phyloP scores from a whole-genome alignment of 2,888 invertebrate genomes.

The Hyles lineata region DNA sequence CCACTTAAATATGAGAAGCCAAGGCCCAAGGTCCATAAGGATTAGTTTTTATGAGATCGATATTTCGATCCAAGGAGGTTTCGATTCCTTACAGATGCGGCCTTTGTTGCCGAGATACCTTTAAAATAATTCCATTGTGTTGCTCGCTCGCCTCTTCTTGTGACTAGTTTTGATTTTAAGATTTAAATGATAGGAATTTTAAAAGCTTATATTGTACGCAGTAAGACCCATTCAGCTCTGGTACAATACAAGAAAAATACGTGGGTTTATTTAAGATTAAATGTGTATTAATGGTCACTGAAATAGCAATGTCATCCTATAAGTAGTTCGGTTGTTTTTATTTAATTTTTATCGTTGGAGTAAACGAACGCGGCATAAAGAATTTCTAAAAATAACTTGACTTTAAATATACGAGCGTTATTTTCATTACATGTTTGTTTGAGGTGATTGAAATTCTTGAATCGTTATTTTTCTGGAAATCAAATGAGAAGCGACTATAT shows the following conservation, averaged over 20 bases:
- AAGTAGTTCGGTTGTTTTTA: conserved; percentile 2
- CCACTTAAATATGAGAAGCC: conserved; percentile 5
- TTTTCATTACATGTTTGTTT: background rate
- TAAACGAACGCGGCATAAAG: background rate
- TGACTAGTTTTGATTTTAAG: conserved; percentile 38
- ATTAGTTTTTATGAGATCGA: conserved; percentile 39
- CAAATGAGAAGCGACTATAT: no score
- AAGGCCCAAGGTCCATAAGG: conserved; percentile 13
- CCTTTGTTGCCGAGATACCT: conserved; percentile 51
- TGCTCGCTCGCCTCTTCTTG: conserved; percentile 31
- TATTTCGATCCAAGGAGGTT: conserved; percentile 44
- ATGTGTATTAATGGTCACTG: background rate
- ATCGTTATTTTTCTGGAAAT: no score
- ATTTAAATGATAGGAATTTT: conserved; percentile 28
- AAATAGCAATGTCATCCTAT: conserved; percentile 17
- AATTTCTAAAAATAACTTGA: conserved; percentile 13
- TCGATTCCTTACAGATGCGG: conserved; percentile 45
- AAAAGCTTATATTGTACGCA: background rate
- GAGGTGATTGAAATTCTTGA: no score
- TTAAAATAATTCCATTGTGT: conserved; percentile 40
- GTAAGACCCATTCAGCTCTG: background rate
- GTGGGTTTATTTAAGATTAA: background rate
- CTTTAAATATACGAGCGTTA: background rate
- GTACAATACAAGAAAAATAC: background rate
- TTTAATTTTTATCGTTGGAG: background rate